These are phyloP conservation scores for Cheiracanthium punctorium DNA, from an alignment of 2,888 invertebrate genomes.

Conservation along the genomic window DNA sequence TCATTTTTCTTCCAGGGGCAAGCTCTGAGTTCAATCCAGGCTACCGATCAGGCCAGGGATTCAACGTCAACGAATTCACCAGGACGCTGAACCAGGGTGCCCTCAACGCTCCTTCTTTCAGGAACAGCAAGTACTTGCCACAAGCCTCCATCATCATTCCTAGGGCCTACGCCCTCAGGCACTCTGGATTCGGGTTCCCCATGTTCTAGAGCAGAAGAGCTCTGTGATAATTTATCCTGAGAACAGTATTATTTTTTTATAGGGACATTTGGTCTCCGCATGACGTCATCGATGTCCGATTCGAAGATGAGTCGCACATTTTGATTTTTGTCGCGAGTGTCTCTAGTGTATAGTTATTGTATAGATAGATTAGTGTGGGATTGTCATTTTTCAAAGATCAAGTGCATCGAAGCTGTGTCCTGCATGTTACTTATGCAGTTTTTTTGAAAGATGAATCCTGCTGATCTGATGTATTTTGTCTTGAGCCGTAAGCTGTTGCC, in stretches of 20 bases:
- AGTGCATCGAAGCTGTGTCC: neutral
- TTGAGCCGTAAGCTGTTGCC: too few relatives aligned
- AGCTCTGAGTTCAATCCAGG: constrained; percentile 23
- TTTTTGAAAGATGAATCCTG: neutral
- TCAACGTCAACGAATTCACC: constrained; percentile 62
- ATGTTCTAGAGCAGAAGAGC: constrained; percentile 30
- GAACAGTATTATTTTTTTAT: neutral
- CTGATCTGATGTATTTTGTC: neutral
- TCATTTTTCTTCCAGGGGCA: constrained; percentile 5
- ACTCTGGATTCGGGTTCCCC: constrained; percentile 37
- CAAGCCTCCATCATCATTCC: constrained; percentile 48
- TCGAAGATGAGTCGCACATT: neutral
- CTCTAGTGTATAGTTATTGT: neutral
- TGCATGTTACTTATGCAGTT: neutral
- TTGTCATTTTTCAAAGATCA: neutral
- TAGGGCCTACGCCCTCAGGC: constrained; percentile 32
- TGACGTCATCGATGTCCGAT: neutral
- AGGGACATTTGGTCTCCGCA: neutral
- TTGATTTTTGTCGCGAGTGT: neutral
- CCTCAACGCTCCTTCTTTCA: constrained; percentile 35
- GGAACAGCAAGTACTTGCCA: constrained; percentile 31
- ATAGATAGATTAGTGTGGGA: too few relatives aligned
- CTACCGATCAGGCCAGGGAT: constrained; percentile 44
- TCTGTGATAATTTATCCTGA: neutral
- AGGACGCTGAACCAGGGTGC: constrained; percentile 44